A percentile compares a stretch with the other conserved stretches of the same genome.
phyloP scores from a whole-genome alignment of 2,888 invertebrate genomes.

The Spisula subtruncata region DNA sequence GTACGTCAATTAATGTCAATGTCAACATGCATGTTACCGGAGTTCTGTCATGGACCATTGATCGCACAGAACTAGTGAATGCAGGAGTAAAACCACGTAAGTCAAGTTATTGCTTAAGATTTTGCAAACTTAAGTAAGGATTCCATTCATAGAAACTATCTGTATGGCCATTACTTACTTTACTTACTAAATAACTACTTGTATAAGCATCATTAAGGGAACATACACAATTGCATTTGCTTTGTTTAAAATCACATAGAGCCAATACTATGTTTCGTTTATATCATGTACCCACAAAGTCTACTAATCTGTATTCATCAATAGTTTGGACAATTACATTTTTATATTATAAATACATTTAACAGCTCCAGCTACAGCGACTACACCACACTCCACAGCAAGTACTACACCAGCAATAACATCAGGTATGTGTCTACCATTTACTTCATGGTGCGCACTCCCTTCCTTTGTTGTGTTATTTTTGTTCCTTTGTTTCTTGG shows the following conservation, averaged over 20 bases:
- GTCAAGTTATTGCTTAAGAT: not conserved
- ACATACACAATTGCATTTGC: too few relatives aligned
- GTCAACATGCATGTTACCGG: slow-evolving; percentile 65
- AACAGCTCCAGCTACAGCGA: slow-evolving; percentile 1
- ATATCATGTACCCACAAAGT: too few relatives aligned
- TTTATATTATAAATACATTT: not conserved
- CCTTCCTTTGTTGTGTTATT: not conserved
- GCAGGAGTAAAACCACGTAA: slow-evolving; percentile 60
- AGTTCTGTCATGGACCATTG: slow-evolving; percentile 68
- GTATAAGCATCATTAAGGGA: too few relatives aligned
- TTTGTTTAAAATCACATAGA: too few relatives aligned
- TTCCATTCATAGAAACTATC: too few relatives aligned
- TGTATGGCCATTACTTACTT: too few relatives aligned
- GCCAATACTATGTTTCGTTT: too few relatives aligned
- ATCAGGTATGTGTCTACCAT: not conserved
- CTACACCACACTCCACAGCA: not conserved
- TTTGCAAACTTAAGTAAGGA: too few relatives aligned
- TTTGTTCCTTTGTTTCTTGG: not conserved
- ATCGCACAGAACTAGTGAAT: slow-evolving; percentile 70
- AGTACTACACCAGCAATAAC: not conserved
- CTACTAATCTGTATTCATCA: too few relatives aligned
- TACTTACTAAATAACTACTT: too few relatives aligned
- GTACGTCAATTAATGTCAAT: slow-evolving; percentile 31
- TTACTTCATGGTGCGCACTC: not conserved
- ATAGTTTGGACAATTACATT: too few relatives aligned